Evolutionary conservation across 2,888 invertebrate species (phyloP), one percentile per base, ranked within the genome.

Genomic region (Pyrrhia umbra): DNA sequence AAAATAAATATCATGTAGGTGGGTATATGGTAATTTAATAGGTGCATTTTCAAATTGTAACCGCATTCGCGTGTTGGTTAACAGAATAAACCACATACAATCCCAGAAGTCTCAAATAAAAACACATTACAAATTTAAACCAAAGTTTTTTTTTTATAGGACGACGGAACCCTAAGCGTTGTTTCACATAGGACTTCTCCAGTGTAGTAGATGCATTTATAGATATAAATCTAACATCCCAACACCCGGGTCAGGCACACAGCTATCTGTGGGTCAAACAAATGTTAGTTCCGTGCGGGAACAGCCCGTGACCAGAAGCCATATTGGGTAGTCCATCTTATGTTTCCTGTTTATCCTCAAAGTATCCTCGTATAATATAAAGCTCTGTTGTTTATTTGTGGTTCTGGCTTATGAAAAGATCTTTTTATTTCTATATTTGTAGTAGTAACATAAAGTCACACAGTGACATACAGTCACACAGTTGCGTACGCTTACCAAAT

Each of bases 171-270:
- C 34, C 6, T 34, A 34, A 34, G 13, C 34, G n/a, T 34, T 13
- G 34, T 34, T 13, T 9, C 34, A n/a, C 34, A 34, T 34, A 34
- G n/a, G 34, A 34, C n/a, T 34, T 34, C 9, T 34, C 13, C 3
- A 34, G n/a, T 37, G 15, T 37, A 37, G 37, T 8, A 37, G 15
- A 15, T 37, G 37, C 15, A 37, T 37, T 37, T 37, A 37, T 15
- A 8, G 8, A 34, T 13, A 65, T 68, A 67, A 49, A 49, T 68
- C 42, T 68, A 15, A 18, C 37, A 49, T 49, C 21, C 47, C 59
- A 58, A 37, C 49, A 39, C 18, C 15, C 68, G 18, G 16, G 20
- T 10, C 30, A 10, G 25, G 21, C 43, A 43, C 43, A 43, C 18
- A 39, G 43, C 10, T 37, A 49, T 49, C 18, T 49, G n/a, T 49